These are phyloP conservation scores for Verasper variegatus DNA, from an alignment of 2,113 vertebrate genomes.

Conservation along the genomic window DNA sequence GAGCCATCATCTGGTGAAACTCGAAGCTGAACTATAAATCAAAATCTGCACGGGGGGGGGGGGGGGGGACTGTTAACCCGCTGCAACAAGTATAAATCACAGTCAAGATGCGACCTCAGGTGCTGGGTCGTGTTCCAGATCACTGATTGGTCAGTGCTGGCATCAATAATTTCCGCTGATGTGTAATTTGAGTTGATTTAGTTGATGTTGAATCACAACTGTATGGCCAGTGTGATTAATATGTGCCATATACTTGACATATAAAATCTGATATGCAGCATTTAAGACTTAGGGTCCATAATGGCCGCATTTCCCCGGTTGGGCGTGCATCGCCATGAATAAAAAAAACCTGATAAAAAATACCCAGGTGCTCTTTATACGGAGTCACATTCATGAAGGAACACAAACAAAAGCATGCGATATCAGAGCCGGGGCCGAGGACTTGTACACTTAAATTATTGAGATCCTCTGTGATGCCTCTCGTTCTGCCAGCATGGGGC, in stretches of 20 bases:
- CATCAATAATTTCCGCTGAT: no score
- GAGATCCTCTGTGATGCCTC: slow-evolving; percentile 64
- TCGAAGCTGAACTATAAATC: neutral
- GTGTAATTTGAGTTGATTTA: neutral
- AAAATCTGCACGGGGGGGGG: neutral
- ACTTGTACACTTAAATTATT: slow-evolving; percentile 77
- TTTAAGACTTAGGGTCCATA: neutral
- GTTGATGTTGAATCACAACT: neutral
- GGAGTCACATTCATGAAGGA: slow-evolving; percentile 10
- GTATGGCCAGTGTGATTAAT: no score
- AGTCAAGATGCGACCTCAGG: neutral
- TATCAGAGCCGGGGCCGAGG: slow-evolving; percentile 53
- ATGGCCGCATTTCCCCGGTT: neutral
- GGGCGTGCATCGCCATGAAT: slow-evolving; percentile 11
- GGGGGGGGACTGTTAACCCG: neutral
- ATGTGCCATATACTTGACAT: neutral
- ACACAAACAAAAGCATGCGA: slow-evolving; percentile 56
- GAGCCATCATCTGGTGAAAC: neutral
- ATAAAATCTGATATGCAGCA: neutral
- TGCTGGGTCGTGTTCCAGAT: neutral
- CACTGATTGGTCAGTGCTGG: no score
- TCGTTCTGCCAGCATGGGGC: slow-evolving; percentile 66
- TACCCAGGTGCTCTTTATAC: neutral
- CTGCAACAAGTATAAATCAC: neutral
- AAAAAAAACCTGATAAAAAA: slow-evolving; percentile 55